Base-by-base conservation (phyloP, 2,113 vertebrate species). In the Irena cyanogastra region DNA sequence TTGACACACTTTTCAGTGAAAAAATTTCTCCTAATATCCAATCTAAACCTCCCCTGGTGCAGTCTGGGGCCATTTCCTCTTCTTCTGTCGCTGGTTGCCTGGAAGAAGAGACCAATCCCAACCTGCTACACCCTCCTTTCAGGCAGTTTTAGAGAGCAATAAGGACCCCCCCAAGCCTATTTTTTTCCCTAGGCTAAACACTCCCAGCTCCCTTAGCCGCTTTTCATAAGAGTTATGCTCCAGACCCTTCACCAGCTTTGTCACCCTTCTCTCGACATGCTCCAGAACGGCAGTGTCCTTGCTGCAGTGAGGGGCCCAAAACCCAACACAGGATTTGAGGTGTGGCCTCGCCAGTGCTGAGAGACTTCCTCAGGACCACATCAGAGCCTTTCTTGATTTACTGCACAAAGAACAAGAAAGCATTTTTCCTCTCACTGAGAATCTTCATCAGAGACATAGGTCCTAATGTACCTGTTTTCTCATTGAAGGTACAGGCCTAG, bases 271-370 rank as follows among this genome's bases (percentile, higher is more conserved):
- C 39, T n/a, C 24, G 24, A 41, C 7, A 6, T 8, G 3, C 16
- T n/a, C 11, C 41, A 47, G 28, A 4, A 5, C 13, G 20, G 45
- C 45, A 53, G 18, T 26, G 7, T 35, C 39, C 21, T 60, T 41
- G 14, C 26, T 45, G 39, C 6, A 53, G 23, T n/a, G 69, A 31
- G 17, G 10, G 16, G 4, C 28, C 6, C 20, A 53, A 68, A 75
- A 45, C 3, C 5, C 1, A 0, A 10, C 6, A n/a, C 5, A 41
- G n/a, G 16, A 53, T 52, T 82, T 0, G 0, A 59, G 28, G 4
- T 22, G 13, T 21, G 41, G 13, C 20, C 39, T 53, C 1, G 0
- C 6, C 24, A 41, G 20, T 22, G 13, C 45, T 47, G 39, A 41
- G 16, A 69, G 24, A 57, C 24, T 59, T 88, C 26, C 27, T 60